Conservation (phyloP, 1,140 invertebrate genomes). For the Helicoverpa zea region DNA sequence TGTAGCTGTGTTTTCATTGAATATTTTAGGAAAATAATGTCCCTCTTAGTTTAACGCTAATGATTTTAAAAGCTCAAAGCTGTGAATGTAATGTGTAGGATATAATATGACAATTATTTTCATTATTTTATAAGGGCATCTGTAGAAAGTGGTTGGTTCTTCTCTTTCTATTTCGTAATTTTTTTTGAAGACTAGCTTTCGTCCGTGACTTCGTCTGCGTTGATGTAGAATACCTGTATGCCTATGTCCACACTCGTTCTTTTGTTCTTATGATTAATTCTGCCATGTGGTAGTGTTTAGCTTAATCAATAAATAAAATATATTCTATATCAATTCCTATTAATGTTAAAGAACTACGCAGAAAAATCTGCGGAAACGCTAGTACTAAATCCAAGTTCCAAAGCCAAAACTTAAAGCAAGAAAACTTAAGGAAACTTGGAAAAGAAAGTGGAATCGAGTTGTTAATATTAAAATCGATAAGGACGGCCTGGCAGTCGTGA, state of each 20-base stretch:
- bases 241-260: no score
- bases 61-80: background rate
- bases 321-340: background rate
- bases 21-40: background rate
- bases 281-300: no score
- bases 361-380: no score
- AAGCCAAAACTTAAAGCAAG: background rate
- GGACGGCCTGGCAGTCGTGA: background rate
- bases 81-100: background rate
- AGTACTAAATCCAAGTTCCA: slow-evolving; percentile 5
- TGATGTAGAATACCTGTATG: no score
- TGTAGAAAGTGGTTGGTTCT: background rate
- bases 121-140: background rate
- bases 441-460: slow-evolving; percentile 1
- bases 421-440: background rate
- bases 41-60: background rate
- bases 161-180: no score
- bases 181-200: no score
- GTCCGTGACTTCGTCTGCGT: no score
- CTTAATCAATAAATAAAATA: background rate
- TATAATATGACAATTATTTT: background rate
- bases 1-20: background rate
- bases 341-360: no score
- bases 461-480: slow-evolving; percentile 50
- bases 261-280: no score